Conservation (phyloP, 2,797 vertebrate species). For the Lepus oiostolus region DNA sequence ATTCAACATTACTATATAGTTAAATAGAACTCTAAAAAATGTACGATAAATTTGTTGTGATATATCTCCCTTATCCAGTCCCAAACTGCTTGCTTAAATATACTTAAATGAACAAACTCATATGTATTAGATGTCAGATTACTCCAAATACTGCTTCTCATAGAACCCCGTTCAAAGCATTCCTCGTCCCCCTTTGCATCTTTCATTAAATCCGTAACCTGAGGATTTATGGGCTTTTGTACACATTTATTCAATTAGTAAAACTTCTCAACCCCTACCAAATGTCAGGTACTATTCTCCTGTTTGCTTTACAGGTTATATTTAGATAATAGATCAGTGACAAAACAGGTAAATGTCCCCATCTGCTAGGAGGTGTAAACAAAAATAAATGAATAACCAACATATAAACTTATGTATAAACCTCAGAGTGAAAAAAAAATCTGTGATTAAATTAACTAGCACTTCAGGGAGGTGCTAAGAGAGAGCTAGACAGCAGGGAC, state of each 20-base stretch:
- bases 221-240: neutral
- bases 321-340: neutral
- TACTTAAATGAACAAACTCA: neutral
- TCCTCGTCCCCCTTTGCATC: neutral
- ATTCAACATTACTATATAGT: neutral
- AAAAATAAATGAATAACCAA: too few relatives aligned
- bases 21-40: neutral
- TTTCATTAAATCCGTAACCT: neutral
- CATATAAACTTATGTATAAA: too few relatives aligned
- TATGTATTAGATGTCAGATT: neutral
- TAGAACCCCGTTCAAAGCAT: neutral
- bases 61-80: neutral
- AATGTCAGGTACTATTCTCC: neutral
- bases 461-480: too few relatives aligned
- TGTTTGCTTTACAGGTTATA: neutral
- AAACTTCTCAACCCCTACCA: neutral
- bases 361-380: too few relatives aligned
- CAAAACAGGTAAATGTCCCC: neutral
- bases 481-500: too few relatives aligned
- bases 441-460: too few relatives aligned
- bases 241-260: constrained; percentile 1
- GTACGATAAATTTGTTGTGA: neutral
- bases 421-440: too few relatives aligned
- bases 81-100: neutral
- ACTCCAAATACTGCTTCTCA: neutral